Evolutionary conservation across 2,888 invertebrate genomes (phyloP), one percentile per base, ranked within the genome.

Genomic region (Argyresthia goedartella): DNA sequence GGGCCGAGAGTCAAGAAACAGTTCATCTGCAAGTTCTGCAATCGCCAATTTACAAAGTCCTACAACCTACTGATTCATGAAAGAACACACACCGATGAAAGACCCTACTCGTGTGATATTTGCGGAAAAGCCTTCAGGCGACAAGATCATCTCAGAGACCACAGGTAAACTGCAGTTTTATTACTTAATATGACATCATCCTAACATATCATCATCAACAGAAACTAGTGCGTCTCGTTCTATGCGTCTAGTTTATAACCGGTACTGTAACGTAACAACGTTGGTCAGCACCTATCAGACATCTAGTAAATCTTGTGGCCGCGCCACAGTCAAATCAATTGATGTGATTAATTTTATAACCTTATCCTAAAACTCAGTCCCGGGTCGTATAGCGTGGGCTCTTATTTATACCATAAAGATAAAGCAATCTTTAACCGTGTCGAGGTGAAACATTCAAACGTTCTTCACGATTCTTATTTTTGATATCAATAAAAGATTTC

Each of bases 11-110:
- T 97, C 39, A 98, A 98, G 85, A 98, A 98, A 78, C 97, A 98
- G 79, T 99, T 98, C 81, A 98, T 99, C 69, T 99, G 99, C 88
- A 96, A 97, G 84, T 99, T 95, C 86, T 99, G 99, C 80, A 95
- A 95, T 76, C 90, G 99, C 50, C 97, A 98, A 74, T 99, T 99
- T 80, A 98, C 98, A 58, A 99, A 99, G 87, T 96, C 96, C 49
- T 99, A 97, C 82, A 99, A 99, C 84, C 88, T 99, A 68, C 89
- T 98, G 64, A 99, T 99, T 65, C 99, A 99, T 85, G 98, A 98
- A 76, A 89, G 97, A 70, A 99, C 98, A 14, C 98, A 99, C 74
- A 99, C 98, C 41, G 97, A 98, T 74, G 99, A 99, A 81, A 87
- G 98, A 59, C 98, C 98, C 1, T 99, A 97, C 77, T 95, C 96